Evolutionary conservation across 2,797 vertebrate genomes (phyloP).

Genomic region (Octomys mimax): DNA sequence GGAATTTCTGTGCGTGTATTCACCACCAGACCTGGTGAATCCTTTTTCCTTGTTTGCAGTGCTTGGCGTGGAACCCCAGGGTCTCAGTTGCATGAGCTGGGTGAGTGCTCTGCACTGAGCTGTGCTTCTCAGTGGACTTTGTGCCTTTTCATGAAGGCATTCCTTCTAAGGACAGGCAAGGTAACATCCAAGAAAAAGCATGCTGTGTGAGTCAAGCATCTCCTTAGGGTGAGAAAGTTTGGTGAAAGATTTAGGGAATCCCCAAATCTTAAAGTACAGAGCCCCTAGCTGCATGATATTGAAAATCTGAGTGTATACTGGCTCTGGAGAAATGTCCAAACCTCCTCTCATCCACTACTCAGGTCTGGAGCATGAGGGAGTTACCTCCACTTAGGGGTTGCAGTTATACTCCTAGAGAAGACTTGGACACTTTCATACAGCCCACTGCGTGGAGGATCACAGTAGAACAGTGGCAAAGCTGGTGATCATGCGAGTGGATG

Average conservation of each 20-base stretch:
- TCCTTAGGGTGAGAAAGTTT: not conserved
- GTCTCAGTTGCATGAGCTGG: not conserved
- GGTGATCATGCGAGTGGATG: too few species aligned
- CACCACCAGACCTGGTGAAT: not conserved
- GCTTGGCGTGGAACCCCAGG: not conserved
- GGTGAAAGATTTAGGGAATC: not conserved
- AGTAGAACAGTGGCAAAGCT: not conserved
- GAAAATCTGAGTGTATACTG: not conserved
- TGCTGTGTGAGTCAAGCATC: not conserved
- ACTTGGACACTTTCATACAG: not conserved
- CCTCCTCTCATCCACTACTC: not conserved
- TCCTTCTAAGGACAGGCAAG: not conserved
- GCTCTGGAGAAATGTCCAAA: not conserved
- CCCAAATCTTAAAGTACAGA: not conserved
- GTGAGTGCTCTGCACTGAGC: not conserved
- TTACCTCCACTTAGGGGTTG: not conserved
- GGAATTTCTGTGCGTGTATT: not conserved
- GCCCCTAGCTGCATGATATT: not conserved
- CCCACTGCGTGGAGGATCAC: not conserved
- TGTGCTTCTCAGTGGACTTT: not conserved
- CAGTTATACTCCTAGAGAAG: not conserved
- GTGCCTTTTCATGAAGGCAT: not conserved
- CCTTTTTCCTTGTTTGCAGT: not conserved
- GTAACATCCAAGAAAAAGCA: not conserved
- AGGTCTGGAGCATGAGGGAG: not conserved